A percentile compares a stretch with the other conserved stretches of the same genome.
phyloP scores from a whole-genome alignment of 1,140 invertebrate genomes.

The Bombyx mandarina region DNA sequence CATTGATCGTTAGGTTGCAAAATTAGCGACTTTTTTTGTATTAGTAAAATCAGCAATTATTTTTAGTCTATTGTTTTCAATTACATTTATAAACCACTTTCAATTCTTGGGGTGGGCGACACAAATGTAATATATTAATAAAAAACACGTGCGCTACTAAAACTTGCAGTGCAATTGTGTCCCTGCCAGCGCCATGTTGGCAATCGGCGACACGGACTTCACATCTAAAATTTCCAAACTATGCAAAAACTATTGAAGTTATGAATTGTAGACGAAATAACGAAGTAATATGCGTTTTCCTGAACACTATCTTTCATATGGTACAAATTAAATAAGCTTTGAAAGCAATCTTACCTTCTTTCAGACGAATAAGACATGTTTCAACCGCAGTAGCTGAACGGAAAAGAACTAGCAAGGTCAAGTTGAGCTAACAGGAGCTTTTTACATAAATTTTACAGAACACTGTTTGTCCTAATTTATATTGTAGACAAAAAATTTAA shows the following conservation, averaged over 20 bases:
- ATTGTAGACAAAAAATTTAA: slow-evolving; percentile 24
- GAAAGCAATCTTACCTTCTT: slow-evolving; percentile 78
- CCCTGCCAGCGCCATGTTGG: slow-evolving; percentile 79
- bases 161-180: slow-evolving; percentile 43
- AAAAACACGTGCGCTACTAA: slow-evolving; percentile 61
- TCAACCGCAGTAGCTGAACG: slow-evolving; percentile 77
- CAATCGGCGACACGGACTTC: slow-evolving; percentile 68
- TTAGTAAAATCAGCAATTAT: too few species aligned
- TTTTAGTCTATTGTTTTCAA: too few species aligned
- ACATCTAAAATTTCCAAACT: slow-evolving; percentile 16
- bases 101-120: too few species aligned
- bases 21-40: too few species aligned
- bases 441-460: slow-evolving; percentile 31
- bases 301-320: slow-evolving; percentile 18
- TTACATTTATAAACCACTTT: too few species aligned
- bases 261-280: too few species aligned
- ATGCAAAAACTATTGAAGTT: slow-evolving; percentile 1
- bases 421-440: slow-evolving; percentile 62
- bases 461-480: slow-evolving; percentile 12
- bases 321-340: slow-evolving; percentile 26
- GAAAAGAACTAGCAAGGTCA: slow-evolving; percentile 77
- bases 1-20: too few species aligned
- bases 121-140: background rate
- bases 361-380: slow-evolving; percentile 83
- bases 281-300: too few species aligned